Percentiles rank a stretch among this genome's conserved stretches.
Conservation (phyloP, 2,113 vertebrate genomes). For the Ranitomeya imitator region DNA sequence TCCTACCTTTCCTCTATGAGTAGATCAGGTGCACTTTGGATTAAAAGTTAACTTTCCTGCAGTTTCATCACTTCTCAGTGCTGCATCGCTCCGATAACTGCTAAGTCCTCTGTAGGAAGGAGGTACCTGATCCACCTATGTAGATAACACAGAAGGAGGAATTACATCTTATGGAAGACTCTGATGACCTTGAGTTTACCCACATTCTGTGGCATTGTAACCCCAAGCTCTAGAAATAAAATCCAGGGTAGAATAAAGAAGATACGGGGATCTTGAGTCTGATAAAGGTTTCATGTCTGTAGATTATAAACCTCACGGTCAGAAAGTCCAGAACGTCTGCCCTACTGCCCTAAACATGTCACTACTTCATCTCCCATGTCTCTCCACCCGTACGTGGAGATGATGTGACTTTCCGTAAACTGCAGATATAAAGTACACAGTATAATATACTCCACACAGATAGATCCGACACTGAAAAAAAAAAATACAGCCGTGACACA, state of each 20-base stretch:
- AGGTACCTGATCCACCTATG: background rate
- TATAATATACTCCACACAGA: background rate
- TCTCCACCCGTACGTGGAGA: too few species aligned
- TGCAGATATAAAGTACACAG: background rate
- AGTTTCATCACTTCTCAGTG: background rate
- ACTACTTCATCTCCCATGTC: background rate
- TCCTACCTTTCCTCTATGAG: background rate
- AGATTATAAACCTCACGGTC: background rate
- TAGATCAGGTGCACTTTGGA: background rate
- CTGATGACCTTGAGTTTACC: background rate
- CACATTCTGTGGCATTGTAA: background rate
- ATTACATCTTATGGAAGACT: background rate
- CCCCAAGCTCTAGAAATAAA: background rate
- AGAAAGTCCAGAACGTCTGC: background rate
- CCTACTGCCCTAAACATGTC: background rate
- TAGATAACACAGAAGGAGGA: background rate
- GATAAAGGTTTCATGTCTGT: background rate
- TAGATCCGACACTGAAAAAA: background rate
- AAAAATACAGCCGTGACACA: background rate
- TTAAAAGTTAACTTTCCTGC: constrained; percentile 12
- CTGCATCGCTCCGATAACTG: background rate
- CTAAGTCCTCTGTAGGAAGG: background rate
- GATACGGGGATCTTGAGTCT: background rate
- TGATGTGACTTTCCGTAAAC: background rate
- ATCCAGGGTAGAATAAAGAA: background rate